Percentiles rank a stretch among this genome's conserved stretches.
Conservation (phyloP, 2,113 vertebrate genomes). For the Trichechus manatus region DNA sequence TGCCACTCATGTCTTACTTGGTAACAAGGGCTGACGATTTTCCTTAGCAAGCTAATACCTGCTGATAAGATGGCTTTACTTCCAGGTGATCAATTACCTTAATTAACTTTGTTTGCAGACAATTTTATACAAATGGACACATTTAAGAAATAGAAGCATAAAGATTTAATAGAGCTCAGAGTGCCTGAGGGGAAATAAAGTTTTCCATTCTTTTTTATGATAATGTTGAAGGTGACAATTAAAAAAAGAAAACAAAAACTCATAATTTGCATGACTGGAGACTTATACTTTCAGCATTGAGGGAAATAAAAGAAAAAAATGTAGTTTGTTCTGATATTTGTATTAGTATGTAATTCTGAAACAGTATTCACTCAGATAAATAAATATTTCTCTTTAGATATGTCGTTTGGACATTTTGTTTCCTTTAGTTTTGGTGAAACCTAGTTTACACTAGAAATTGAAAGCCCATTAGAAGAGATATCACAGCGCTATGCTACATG, state of each 20-base stretch:
- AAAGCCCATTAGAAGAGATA: background rate
- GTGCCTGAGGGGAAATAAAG: background rate
- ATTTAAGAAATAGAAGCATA: slow-evolving; percentile 70
- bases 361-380: background rate
- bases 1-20: slow-evolving; percentile 64
- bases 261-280: background rate
- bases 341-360: background rate
- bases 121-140: slow-evolving; percentile 77
- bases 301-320: slow-evolving; percentile 50
- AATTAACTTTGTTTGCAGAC: slow-evolving; percentile 86
- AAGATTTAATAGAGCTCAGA: slow-evolving; percentile 45
- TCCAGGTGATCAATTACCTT: slow-evolving; percentile 86
- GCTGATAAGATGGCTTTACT: slow-evolving; percentile 82
- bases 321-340: background rate
- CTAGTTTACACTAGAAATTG: background rate
- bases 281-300: background rate
- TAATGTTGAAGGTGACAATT: slow-evolving; percentile 19
- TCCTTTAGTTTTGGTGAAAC: background rate
- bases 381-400: background rate
- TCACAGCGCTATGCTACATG: background rate
- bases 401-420: background rate
- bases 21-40: slow-evolving; percentile 67
- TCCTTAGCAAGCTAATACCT: slow-evolving; percentile 84
- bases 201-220: background rate
- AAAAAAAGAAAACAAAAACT: background rate